A percentile compares a stretch with the other conserved stretches of the same genome.
Conservation (phyloP, 1,140 invertebrate species). For the Sitophilus oryzae region DNA sequence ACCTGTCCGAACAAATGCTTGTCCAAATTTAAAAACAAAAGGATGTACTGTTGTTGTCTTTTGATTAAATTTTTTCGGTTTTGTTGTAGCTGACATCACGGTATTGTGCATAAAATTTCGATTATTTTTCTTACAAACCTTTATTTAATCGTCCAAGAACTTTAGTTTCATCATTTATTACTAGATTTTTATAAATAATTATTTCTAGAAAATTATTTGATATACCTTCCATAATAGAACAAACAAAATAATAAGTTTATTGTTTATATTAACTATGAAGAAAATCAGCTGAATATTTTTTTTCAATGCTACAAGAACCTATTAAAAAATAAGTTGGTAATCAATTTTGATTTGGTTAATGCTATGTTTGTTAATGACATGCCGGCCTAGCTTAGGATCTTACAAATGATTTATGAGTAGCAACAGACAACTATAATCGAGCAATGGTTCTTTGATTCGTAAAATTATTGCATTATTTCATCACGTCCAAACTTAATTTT, state of each 20-base stretch:
- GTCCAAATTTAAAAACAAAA: constrained; percentile 12
- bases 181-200: no score
- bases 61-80: background rate
- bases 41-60: background rate
- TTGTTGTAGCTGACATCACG: background rate
- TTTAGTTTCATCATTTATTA: no score
- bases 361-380: constrained; percentile 15
- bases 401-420: constrained; percentile 11
- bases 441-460: background rate
- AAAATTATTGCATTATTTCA: background rate
- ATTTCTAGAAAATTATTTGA: no score
- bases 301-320: constrained; percentile 1
- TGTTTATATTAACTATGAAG: background rate
- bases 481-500: background rate
- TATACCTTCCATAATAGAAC: no score
- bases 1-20: constrained; percentile 3
- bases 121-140: background rate
- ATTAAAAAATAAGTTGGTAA: constrained; percentile 8
- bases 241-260: no score
- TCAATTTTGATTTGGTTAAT: constrained; percentile 17
- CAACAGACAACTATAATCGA: background rate
- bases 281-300: background rate
- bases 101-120: background rate
- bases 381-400: constrained; percentile 9
- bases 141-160: no score